phyloP scores from a whole-genome alignment of 2,113 vertebrate species.

The Helogale parvula region DNA sequence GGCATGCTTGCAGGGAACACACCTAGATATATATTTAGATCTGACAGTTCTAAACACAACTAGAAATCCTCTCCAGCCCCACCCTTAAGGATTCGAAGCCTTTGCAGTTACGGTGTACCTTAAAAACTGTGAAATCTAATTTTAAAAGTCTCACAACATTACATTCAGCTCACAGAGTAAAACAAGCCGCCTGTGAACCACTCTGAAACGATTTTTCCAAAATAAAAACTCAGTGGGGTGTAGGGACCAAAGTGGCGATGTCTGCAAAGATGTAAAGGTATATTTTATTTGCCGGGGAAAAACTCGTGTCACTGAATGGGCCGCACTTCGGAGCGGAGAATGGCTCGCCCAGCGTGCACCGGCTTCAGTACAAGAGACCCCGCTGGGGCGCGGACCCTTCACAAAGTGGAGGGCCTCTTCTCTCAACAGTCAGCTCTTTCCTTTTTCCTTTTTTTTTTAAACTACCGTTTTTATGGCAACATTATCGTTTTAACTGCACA shows the following conservation, averaged over 20 bases:
- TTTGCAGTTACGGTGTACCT: not conserved
- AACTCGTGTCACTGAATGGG: constrained; percentile 76
- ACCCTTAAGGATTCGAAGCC: not conserved
- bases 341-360: constrained; percentile 77
- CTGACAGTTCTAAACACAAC: constrained; percentile 6
- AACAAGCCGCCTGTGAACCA: constrained; percentile 69
- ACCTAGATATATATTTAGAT: not conserved
- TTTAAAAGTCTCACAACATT: constrained; percentile 76
- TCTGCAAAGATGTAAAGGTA: constrained; percentile 80
- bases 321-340: constrained; percentile 73
- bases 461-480: constrained; percentile 67
- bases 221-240: constrained; percentile 84
- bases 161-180: constrained; percentile 61
- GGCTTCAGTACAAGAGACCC: constrained; percentile 78
- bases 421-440: constrained; percentile 70
- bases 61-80: not conserved
- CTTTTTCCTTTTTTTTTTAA: constrained; percentile 11
- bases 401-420: constrained; percentile 72
- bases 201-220: constrained; percentile 82
- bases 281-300: constrained; percentile 79
- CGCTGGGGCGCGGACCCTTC: constrained; percentile 75
- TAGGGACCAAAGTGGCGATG: constrained; percentile 70
- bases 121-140: constrained; percentile 39
- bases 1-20: not conserved
- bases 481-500: constrained; percentile 77